Evolutionary conservation across 2,113 vertebrate genomes (phyloP).

Genomic region (Leptosomus discolor): DNA sequence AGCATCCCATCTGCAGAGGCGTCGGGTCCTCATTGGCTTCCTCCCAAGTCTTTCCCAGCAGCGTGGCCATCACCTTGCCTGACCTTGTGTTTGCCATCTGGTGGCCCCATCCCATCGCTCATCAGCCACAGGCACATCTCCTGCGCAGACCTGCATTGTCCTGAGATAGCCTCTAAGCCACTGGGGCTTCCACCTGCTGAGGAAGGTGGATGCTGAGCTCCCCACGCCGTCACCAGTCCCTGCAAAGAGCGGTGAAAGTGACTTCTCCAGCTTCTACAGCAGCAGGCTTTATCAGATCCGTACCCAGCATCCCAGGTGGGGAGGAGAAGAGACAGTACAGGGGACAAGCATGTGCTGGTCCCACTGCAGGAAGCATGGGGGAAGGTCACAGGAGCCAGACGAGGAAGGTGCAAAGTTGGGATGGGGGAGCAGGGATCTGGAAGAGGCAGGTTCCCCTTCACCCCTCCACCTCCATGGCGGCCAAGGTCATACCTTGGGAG

Average conservation of each 20-base stretch:
- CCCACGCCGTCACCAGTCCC: accelerated
- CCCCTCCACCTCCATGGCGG: accelerated
- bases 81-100: background rate
- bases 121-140: background rate
- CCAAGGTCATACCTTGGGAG: background rate
- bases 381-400: background rate
- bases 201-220: background rate
- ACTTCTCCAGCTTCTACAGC: background rate
- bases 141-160: background rate
- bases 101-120: background rate
- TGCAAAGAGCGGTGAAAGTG: accelerated
- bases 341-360: background rate
- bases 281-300: background rate
- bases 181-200: background rate
- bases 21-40: accelerated
- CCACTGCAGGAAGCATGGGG: accelerated
- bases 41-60: background rate
- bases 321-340: background rate
- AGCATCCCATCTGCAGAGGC: background rate
- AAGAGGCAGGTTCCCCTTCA: background rate
- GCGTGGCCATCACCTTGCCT: background rate
- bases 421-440: background rate
- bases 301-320: too few relatives aligned
- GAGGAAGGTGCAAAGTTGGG: background rate
- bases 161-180: background rate